Evolutionary conservation across 2,888 invertebrate species (phyloP).

Genomic region (Pyrrhopygopsis socrates): DNA sequence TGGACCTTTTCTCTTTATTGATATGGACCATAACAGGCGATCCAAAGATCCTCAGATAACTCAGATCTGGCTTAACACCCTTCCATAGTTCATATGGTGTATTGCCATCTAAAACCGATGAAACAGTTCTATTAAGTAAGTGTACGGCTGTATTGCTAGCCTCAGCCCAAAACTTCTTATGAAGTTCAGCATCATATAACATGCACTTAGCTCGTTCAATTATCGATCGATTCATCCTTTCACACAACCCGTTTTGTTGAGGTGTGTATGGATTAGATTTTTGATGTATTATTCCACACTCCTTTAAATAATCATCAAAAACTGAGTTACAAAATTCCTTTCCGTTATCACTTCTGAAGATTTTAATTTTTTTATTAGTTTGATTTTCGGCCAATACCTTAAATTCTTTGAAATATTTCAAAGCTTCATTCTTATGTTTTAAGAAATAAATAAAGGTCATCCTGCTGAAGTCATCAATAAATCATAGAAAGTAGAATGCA

Average conservation of each 20-base stretch:
- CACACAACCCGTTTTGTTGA: constrained; percentile 2
- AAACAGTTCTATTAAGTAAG: constrained; percentile 48
- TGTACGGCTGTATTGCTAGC: background rate
- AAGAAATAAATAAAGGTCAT: background rate
- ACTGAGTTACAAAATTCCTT: background rate
- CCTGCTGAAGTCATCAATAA: background rate
- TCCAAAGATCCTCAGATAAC: constrained; percentile 38
- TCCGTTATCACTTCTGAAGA: background rate
- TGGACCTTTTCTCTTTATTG: background rate
- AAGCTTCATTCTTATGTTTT: background rate
- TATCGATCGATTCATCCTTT: background rate
- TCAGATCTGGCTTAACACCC: constrained; percentile 60
- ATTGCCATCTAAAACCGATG: constrained; percentile 45
- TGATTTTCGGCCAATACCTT: constrained; percentile 17
- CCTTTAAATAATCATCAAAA: background rate
- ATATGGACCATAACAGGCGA: constrained; percentile 18
- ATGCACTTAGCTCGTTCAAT: background rate
- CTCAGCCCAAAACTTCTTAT: background rate
- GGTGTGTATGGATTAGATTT: background rate
- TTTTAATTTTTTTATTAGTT: constrained; percentile 6
- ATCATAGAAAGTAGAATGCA: no score
- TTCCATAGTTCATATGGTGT: constrained; percentile 77
- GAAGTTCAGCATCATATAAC: background rate
- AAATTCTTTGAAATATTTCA: background rate
- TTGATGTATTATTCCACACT: background rate